These are phyloP conservation scores for Prolemur simus DNA, from an alignment of 2,113 vertebrate genomes.

Conservation along the genomic window DNA sequence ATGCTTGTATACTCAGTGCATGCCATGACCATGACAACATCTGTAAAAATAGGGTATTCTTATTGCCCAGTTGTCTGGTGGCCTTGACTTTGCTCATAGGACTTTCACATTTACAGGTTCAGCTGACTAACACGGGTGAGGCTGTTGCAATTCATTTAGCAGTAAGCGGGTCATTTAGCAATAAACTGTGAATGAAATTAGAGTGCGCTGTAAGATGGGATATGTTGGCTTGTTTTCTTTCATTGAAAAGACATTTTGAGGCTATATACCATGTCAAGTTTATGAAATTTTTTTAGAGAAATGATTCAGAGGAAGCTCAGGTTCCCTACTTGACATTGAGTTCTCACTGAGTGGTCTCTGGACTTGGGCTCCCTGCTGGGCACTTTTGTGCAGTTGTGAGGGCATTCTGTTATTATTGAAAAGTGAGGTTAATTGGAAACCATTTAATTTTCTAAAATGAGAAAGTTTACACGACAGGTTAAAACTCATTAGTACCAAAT, in stretches of 20 bases:
- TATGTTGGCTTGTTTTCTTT: background rate
- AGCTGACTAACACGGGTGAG: slow-evolving; percentile 7
- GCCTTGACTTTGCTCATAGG: slow-evolving; percentile 67
- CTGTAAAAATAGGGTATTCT: slow-evolving; percentile 45
- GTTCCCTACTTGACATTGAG: slow-evolving; percentile 27
- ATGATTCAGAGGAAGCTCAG: background rate
- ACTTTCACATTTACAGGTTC: slow-evolving; percentile 50
- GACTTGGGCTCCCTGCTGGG: slow-evolving; percentile 41
- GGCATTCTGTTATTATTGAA: slow-evolving; percentile 53
- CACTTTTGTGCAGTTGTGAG: slow-evolving; percentile 39
- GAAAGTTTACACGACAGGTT: slow-evolving; percentile 10
- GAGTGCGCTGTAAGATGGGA: background rate
- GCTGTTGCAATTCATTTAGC: slow-evolving; percentile 17
- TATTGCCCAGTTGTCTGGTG: slow-evolving; percentile 60
- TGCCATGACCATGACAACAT: slow-evolving; percentile 53
- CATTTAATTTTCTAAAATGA: slow-evolving; percentile 65
- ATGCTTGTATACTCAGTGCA: slow-evolving; percentile 15
- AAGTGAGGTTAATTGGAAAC: slow-evolving; percentile 57
- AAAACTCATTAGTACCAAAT: background rate
- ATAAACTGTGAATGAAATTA: background rate
- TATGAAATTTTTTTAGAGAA: background rate
- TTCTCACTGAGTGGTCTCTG: background rate
- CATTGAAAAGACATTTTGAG: background rate
- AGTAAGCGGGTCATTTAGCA: background rate
- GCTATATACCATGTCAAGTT: background rate